A percentile compares a stretch with the other conserved stretches of the same genome.
Evolutionary conservation across 30 jellyfish, hydroid and myxozoan genomes (phyloP).

Genomic region (Aurelia aurita complex sp. Pacific): DNA sequence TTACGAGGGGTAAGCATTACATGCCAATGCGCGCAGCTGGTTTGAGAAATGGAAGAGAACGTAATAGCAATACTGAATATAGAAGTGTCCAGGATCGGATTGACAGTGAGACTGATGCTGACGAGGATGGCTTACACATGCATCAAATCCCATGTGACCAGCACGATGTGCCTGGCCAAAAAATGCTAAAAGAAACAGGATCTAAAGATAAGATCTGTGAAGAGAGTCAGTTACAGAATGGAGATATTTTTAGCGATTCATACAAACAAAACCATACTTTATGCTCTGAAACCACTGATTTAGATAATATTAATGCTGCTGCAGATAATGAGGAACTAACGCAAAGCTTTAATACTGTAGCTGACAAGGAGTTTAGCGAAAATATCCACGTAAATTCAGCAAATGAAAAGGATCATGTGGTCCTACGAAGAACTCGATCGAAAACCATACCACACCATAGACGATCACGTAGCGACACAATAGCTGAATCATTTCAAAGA

Average conservation of each 20-base stretch:
- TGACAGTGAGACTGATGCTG: constrained; percentile 16
- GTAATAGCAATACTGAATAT: too few species aligned
- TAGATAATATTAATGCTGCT: neutral
- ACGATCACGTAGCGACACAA: constrained; percentile 59
- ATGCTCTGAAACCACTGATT: neutral
- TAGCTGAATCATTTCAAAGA: constrained; percentile 54
- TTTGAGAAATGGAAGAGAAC: too few species aligned
- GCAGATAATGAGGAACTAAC: neutral
- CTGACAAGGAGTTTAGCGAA: neutral
- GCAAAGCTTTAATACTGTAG: neutral
- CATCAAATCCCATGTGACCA: constrained; percentile 5
- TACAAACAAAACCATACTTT: neutral
- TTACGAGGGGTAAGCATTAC: constrained; percentile 31
- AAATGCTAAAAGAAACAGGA: neutral
- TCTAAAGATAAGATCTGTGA: neutral
- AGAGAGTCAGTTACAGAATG: neutral
- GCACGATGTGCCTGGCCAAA: too few species aligned
- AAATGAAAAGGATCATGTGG: neutral
- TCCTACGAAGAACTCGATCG: constrained; percentile 10
- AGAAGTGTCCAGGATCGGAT: too few species aligned
- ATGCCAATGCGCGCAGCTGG: constrained; percentile 12
- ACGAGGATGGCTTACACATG: constrained; percentile 23
- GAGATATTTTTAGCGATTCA: neutral
- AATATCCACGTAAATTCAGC: neutral
- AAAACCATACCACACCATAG: constrained; percentile 9